Evolutionary conservation across 2,888 invertebrate species (phyloP).

Genomic region (Acrocyrtus sp.): DNA sequence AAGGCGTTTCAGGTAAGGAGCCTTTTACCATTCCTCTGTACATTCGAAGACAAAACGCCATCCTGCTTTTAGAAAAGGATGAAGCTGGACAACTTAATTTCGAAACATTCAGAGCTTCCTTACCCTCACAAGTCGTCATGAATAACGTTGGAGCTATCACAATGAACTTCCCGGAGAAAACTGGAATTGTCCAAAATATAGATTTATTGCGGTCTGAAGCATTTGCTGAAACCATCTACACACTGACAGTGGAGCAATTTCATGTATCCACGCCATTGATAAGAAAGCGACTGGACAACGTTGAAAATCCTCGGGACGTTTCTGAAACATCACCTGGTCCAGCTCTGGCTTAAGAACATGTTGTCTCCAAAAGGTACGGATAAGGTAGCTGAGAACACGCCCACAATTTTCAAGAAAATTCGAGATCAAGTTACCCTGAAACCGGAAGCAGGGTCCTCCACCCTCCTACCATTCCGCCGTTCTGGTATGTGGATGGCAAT

Average conservation of each 20-base stretch:
- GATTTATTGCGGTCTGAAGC: background rate
- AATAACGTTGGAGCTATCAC: background rate
- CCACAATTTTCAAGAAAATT: background rate
- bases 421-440: background rate
- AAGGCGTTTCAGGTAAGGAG: background rate
- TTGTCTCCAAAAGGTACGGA: background rate
- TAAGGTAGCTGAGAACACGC: background rate
- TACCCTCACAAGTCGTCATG: conserved; percentile 19
- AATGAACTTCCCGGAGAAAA: conserved; percentile 9
- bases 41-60: conserved; percentile 17
- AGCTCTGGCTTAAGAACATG: conserved; percentile 12
- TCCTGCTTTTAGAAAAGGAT: background rate
- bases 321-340: conserved; percentile 10
- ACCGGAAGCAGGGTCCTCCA: background rate
- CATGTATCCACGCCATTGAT: background rate
- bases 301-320: conserved; percentile 7
- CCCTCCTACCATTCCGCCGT: background rate
- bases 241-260: background rate
- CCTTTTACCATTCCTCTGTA: conserved; percentile 15
- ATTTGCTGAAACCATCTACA: background rate
- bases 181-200: background rate
- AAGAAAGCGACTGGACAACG: background rate
- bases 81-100: background rate
- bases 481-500: conserved; percentile 9
- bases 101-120: conserved; percentile 13